Evolutionary conservation across 2,888 invertebrate species (phyloP).

Genomic region (Onthophagus sagittarius): DNA sequence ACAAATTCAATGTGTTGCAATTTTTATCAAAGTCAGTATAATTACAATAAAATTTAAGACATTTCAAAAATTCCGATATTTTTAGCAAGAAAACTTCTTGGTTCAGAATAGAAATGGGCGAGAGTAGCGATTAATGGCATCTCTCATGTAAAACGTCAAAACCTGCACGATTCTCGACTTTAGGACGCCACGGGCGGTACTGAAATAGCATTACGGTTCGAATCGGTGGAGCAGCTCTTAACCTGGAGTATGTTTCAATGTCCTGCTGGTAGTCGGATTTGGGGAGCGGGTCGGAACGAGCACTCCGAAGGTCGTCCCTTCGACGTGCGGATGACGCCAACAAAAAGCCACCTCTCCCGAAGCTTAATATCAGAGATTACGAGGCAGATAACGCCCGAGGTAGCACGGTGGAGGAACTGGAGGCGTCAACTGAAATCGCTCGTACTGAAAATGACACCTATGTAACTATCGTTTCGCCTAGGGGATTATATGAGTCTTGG

Average conservation of each 20-base stretch:
- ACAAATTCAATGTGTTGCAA: no score
- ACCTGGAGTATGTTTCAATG: slow-evolving; percentile 14
- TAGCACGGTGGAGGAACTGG: neutral
- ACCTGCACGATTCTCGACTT: neutral
- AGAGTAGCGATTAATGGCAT: neutral
- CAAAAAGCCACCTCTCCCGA: slow-evolving; percentile 9
- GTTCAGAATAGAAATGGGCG: neutral
- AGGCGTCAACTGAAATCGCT: slow-evolving; percentile 1
- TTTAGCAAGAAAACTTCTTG: no score
- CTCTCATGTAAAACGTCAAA: neutral
- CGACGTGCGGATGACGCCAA: slow-evolving; percentile 6
- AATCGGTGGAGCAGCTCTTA: slow-evolving; percentile 7
- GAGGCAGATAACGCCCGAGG: slow-evolving; percentile 6
- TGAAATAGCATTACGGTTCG: slow-evolving; percentile 1
- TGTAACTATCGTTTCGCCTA: neutral
- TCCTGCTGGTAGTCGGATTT: neutral
- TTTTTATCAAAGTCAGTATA: no score
- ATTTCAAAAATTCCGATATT: no score
- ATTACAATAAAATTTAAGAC: no score
- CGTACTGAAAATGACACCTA: slow-evolving; percentile 11
- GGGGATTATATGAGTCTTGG: slow-evolving; percentile 5
- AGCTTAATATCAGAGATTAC: slow-evolving; percentile 11
- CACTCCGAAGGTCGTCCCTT: slow-evolving; percentile 8
- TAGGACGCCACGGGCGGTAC: neutral
- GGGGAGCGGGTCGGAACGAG: slow-evolving; percentile 6